phyloP scores from a whole-genome alignment of 92 coral and sea anemone genomes.

The Epizoanthus ramosus region DNA sequence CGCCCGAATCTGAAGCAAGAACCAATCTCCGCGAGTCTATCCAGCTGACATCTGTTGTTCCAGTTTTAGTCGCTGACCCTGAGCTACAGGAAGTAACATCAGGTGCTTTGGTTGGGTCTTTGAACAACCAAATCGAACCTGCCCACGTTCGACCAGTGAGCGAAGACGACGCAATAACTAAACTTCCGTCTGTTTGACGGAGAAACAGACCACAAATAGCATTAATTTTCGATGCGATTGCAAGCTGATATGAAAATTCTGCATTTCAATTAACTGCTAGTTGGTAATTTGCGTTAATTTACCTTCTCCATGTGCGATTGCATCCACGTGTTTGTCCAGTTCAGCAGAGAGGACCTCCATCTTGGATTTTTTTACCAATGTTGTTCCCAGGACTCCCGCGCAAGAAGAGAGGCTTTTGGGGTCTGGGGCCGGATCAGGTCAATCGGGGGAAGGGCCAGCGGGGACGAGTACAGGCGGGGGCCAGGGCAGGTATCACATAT shows the following conservation, averaged over 20 bases:
- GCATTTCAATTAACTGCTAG: background rate
- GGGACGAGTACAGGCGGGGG: too few species aligned
- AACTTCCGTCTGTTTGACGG: constrained; percentile 70
- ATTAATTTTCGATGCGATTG: background rate
- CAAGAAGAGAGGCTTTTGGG: too few species aligned
- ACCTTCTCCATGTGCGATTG: constrained; percentile 88
- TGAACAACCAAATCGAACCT: constrained; percentile 96
- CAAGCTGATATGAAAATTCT: background rate
- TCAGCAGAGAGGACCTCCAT: constrained; percentile 87
- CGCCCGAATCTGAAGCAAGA: constrained; percentile 84
- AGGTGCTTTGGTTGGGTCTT: constrained; percentile 93
- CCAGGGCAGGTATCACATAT: too few species aligned
- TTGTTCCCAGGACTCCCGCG: constrained; percentile 4
- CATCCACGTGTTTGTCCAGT: constrained; percentile 80
- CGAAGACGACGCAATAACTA: constrained; percentile 86
- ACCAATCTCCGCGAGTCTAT: constrained; percentile 84
- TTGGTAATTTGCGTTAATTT: background rate
- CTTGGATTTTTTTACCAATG: constrained; percentile 27
- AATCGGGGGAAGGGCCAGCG: too few species aligned
- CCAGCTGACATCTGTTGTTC: constrained; percentile 90
- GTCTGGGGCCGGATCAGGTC: too few species aligned
- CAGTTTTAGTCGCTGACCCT: constrained; percentile 81
- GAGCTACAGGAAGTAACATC: constrained; percentile 85
- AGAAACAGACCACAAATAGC: background rate
- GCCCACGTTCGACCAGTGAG: constrained; percentile 93